Base-by-base conservation (phyloP, 2,888 invertebrate species). In the Thymelicus sylvestris region DNA sequence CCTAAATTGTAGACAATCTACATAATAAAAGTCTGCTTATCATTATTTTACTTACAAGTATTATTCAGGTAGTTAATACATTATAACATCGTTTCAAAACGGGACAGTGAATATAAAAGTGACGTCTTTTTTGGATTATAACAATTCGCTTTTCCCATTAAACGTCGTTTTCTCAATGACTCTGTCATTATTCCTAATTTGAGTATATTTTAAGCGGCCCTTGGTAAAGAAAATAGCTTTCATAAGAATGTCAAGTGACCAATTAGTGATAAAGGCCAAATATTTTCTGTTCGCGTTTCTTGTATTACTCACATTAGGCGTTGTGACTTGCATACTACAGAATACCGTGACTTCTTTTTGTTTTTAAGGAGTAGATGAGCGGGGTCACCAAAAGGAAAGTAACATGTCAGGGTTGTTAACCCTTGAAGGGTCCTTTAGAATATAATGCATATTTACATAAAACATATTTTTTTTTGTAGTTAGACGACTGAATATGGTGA, bases 161-260 rank as follows among this genome's bases (percentile, higher is more conserved):
- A 13, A 13, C 57, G 13, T 13, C 57, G 57, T 57, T 64, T 64
- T 44, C 66, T 57, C 38, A 59, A 47, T 48, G 66, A 60, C 59
- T 55, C 7, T 57, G 57, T 57, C 57, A 57, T 66, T 19, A 57
- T 66, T 66, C 59, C 41, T 38, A 50, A 64, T 66, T 52, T 19
- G 41, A 24, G 65, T 55, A 44, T 66, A 66, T 47, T 57, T 66
- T 59, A 66, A 59, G 24, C 52, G 44, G 12, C 66, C 66, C 47
- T 31, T 47, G 10, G 55, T 47, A 57, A 66, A 44, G 55, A 57
- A 57, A 59, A 60, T 67, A 48, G 47, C 67, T n/a, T 66, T 59
- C 64, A 57, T 66, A 57, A 59, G 57, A 47, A 59, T 50, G 67
- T 67, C 60, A 60, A 67, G 60, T 67, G 60, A 44, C 60, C 67